Evolutionary conservation across 2,888 invertebrate species (phyloP), one percentile per base, ranked within the genome.

Genomic region (Scrobipalpa atriplicella): DNA sequence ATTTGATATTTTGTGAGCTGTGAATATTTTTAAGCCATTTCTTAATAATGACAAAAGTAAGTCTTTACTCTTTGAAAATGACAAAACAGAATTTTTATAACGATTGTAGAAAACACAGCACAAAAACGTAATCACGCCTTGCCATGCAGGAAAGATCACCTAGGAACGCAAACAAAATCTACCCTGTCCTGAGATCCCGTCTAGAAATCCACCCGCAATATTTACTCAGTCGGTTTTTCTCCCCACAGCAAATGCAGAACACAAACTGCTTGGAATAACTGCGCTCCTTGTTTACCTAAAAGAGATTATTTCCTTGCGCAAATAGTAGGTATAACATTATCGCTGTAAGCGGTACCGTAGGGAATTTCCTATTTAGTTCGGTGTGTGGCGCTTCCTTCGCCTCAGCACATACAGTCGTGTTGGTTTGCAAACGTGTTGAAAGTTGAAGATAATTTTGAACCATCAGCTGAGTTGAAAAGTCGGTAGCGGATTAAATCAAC

Each of bases 281-380:
- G 64, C 41, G 39, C 29, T 74, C 78, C 78, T 82, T 87, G 83
- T 89, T 89, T 89, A 83, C 83, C 84, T 75, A 65, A 80, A 78
- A 83, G 80, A 88, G 88, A 90, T 89, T 89, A 89, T 88, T 87
- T 87, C 81, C 87, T 84, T 82, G 83, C 75, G 78, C 84, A 86
- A 84, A 86, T 83, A 78, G 68, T 64, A 63, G 63, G 79, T 79
- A 84, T 86, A 82, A 75, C 81, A 78, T 84, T 82, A 82, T 83
- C 73, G 58, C 61, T 52, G 47, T 18, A 56, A 56, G 39, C 18
- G 16, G 56, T 38, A 18, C 39, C 43, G 58, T 38, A 39, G 64
- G 77, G 83, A 86, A 87, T 87, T 86, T 81, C 82, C 80, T 74
- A 77, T 76, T 82, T 80, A 77, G 77, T 81, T 80, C 79, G 73